A percentile compares a stretch with the other conserved stretches of the same genome.
These are phyloP conservation scores for Montipora capitata DNA, from an alignment of 92 coral and sea anemone genomes.

Conservation along the genomic window DNA sequence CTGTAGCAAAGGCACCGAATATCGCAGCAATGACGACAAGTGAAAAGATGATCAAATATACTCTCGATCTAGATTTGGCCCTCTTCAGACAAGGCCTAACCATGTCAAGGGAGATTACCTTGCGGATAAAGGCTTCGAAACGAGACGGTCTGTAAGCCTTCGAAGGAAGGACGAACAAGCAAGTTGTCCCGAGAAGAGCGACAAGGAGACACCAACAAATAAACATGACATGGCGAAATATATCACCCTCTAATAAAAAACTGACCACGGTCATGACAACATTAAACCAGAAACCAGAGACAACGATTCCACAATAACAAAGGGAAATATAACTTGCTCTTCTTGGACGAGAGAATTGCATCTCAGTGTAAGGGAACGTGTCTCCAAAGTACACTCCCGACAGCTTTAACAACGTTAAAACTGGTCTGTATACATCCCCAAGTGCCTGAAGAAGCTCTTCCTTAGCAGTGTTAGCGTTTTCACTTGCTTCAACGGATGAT, in stretches of 20 bases:
- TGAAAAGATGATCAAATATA: not conserved
- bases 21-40: not conserved
- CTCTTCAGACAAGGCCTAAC: not conserved
- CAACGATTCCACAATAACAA: not conserved
- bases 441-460: not conserved
- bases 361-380: not conserved
- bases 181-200: not conserved
- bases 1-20: not conserved
- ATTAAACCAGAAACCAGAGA: conserved; percentile 25
- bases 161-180: conserved; percentile 11
- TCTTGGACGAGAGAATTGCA: no score
- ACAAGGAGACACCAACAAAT: not conserved
- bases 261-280: not conserved
- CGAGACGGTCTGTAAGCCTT: not conserved
- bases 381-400: conserved; percentile 11
- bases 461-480: not conserved
- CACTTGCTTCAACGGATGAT: not conserved
- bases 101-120: not conserved
- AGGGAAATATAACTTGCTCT: not conserved
- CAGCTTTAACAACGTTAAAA: not conserved
- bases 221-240: not conserved
- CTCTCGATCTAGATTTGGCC: not conserved
- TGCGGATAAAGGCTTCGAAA: not conserved
- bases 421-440: conserved; percentile 11
- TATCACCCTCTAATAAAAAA: not conserved